Evolutionary conservation across 2,797 vertebrate species (phyloP).

Genomic region (Geotrypetes seraphini): DNA sequence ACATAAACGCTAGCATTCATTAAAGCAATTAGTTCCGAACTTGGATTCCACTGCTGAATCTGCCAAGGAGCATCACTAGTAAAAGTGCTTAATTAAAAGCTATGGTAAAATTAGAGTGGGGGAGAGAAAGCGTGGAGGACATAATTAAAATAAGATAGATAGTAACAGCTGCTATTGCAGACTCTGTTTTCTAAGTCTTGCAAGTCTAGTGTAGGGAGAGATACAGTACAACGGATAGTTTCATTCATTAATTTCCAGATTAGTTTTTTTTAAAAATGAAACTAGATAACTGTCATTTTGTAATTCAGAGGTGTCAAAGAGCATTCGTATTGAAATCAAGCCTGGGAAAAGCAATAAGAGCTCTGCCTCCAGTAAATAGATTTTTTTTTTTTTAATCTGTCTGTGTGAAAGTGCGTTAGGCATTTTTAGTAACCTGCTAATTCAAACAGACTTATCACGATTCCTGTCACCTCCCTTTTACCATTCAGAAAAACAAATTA

Average conservation of each 20-base stretch:
- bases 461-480: too few relatives aligned
- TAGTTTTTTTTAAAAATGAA: slow-evolving; percentile 23
- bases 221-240: slow-evolving; percentile 26
- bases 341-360: too few relatives aligned
- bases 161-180: slow-evolving; percentile 16
- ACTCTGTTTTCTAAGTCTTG: slow-evolving; percentile 16
- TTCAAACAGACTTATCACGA: too few relatives aligned
- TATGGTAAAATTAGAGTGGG: slow-evolving; percentile 26
- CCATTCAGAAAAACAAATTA: too few relatives aligned
- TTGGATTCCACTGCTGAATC: slow-evolving; percentile 23
- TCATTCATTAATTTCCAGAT: slow-evolving; percentile 3
- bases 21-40: slow-evolving; percentile 14
- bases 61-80: slow-evolving; percentile 34
- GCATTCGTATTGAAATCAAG: too few relatives aligned
- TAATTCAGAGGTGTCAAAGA: too few relatives aligned
- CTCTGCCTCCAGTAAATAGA: too few relatives aligned
- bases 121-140: slow-evolving; percentile 4
- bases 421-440: too few relatives aligned
- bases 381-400: too few relatives aligned
- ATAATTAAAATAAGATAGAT: slow-evolving; percentile 27
- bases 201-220: slow-evolving; percentile 2
- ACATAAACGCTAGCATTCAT: too few relatives aligned
- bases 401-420: too few relatives aligned
- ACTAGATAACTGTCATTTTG: neutral
- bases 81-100: slow-evolving; percentile 32